Percentiles rank a stretch among this genome's conserved stretches.
Evolutionary conservation across 2,888 invertebrate genomes (phyloP).

Genomic region (Calameuta pallipes): DNA sequence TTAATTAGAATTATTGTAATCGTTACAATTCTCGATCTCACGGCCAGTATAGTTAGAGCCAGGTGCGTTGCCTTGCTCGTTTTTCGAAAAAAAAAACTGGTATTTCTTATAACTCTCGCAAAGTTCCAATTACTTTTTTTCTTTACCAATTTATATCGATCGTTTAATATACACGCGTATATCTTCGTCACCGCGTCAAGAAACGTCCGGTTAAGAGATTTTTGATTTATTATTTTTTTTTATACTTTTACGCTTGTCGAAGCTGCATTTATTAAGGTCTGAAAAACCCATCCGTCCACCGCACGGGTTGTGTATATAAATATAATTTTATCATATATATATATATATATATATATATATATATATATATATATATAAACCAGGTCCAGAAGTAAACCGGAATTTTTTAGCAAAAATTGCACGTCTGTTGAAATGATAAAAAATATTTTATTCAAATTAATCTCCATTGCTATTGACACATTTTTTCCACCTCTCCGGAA

Average conservation of each 20-base stretch:
- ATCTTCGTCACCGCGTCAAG: not conserved
- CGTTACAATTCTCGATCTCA: slow-evolving; percentile 24
- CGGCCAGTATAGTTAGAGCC: slow-evolving; percentile 18
- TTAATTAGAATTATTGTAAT: slow-evolving; percentile 7
- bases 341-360: not conserved
- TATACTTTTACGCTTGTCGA: not conserved
- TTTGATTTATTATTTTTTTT: not conserved
- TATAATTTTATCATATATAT: not conserved
- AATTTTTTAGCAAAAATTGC: slow-evolving; percentile 18
- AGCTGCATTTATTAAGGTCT: not conserved
- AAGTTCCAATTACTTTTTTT: not conserved
- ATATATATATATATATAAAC: slow-evolving; percentile 2
- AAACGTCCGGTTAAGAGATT: not conserved
- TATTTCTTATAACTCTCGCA: not conserved
- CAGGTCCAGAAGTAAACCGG: slow-evolving; percentile 8
- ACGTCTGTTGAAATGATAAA: slow-evolving; percentile 18
- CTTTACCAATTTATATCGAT: not conserved
- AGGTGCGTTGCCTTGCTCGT: not conserved
- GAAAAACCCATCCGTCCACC: slow-evolving; percentile 2
- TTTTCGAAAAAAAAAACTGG: not conserved
- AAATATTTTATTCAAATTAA: slow-evolving; percentile 23
- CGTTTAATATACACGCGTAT: not conserved
- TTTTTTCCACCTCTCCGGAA: slow-evolving; percentile 27
- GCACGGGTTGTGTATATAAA: not conserved
- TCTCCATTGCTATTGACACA: slow-evolving; percentile 23